Base-by-base conservation (phyloP, 2,797 vertebrate genomes). In the Dromococcyx pavoninus region DNA sequence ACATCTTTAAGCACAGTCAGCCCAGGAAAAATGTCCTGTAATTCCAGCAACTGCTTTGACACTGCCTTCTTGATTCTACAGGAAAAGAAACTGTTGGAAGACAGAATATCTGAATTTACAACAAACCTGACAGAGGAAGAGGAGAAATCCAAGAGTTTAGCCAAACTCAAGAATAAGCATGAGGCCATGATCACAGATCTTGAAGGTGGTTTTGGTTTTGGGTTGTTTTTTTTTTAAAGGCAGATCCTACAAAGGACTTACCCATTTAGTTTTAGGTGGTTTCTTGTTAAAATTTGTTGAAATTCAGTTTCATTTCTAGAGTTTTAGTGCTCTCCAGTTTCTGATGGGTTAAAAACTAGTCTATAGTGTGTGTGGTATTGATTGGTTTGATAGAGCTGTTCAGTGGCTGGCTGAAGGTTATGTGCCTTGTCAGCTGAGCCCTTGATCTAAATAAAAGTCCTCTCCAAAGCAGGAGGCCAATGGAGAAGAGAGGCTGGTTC, bases 181-280 rank as follows among this genome's bases (percentile, higher is more conserved):
- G 99, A 99, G 95, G 98, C 99, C n/a, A 99, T 99, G 99, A 99
- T 99, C 97, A 99, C 99, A 6, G 99, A 99, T 95, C 98, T 99
- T 88, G 99, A 99, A 97, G 99, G 99, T 99, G 95, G 16, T 7
- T 93, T 86, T 24, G 83, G 3, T 2, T 69, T 80, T 44, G 5
- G 23, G 39, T 41, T 53, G 6, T 21, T 1, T 11, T 28, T 37
- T 43, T 79, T 44, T 4, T 41, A 6, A 76, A 78, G 37, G 32
- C 5, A 58, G 32, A 71, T 57, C 24, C n/a, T 60, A 22, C 35
- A 37, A 39, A 82, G 8, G 27, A 24, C 19, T 60, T 76, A 23
- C 17, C 32, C 73, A 23, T 51, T 89, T 50, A 64, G 9, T 67
- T 79, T 64, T 67, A 37, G 27, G 16, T 87, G 9, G 5, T 46